Evolutionary conservation across 1,140 invertebrate genomes (phyloP).

Genomic region (Drosophila ohnishii): DNA sequence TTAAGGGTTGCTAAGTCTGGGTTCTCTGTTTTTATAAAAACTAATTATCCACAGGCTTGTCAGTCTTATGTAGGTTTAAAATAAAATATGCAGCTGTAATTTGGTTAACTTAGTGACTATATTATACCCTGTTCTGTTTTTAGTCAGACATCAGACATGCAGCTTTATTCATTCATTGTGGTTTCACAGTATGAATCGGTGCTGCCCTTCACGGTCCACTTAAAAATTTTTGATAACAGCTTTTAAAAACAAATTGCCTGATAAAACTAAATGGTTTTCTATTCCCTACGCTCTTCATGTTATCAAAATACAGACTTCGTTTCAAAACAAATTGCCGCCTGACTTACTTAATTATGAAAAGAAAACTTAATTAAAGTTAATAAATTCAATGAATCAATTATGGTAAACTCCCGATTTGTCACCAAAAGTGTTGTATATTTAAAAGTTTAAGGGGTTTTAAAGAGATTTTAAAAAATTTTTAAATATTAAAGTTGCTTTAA

Average conservation of each 20-base stretch:
- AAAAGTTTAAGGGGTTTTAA: no score
- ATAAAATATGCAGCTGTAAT: not conserved
- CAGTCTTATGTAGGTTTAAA: not conserved
- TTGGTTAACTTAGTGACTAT: not conserved
- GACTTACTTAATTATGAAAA: not conserved
- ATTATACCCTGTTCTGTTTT: not conserved
- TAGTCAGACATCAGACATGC: not conserved
- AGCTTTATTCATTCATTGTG: not conserved
- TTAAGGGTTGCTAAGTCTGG: not conserved
- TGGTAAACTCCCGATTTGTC: not conserved
- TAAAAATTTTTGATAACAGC: slow-evolving; percentile 2
- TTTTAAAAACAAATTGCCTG: slow-evolving; percentile 3
- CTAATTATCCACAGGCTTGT: not conserved
- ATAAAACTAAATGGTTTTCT: slow-evolving; percentile 12
- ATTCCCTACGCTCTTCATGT: not conserved
- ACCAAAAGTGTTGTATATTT: not conserved
- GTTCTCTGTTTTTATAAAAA: not conserved
- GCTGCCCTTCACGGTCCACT: slow-evolving; percentile 30
- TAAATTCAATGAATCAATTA: not conserved
- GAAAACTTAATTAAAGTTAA: not conserved
- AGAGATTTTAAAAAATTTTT: no score
- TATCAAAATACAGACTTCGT: not conserved
- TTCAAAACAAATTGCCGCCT: slow-evolving; percentile 1
- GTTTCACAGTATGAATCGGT: not conserved
- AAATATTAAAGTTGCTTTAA: no score